Percentiles rank a stretch among this genome's conserved stretches.
phyloP scores from a whole-genome alignment of 2,113 vertebrate species.

The Anser cygnoides region DNA sequence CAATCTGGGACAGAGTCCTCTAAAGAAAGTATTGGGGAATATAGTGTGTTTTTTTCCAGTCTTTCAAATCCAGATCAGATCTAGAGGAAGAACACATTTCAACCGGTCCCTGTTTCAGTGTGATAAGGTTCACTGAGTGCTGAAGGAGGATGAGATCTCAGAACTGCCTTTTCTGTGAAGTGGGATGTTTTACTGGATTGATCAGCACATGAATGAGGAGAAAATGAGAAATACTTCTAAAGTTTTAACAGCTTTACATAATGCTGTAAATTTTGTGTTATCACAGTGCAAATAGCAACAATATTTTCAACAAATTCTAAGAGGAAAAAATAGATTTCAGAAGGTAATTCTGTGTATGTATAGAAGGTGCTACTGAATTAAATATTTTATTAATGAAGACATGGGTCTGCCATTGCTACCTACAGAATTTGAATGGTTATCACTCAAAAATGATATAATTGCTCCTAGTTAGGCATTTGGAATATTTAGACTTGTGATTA shows the following conservation, averaged over 20 bases:
- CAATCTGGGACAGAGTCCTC: not conserved
- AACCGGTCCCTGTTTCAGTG: not conserved
- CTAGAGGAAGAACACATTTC: not conserved
- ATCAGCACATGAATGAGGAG: not conserved
- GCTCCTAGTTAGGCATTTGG: not conserved
- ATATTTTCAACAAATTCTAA: not conserved
- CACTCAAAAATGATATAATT: not conserved
- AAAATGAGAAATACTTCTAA: not conserved
- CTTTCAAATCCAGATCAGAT: not conserved
- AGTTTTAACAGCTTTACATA: not conserved
- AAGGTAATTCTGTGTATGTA: not conserved
- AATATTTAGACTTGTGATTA: slow-evolving; percentile 1
- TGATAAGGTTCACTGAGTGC: not conserved
- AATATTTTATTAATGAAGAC: not conserved
- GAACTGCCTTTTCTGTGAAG: not conserved
- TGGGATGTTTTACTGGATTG: not conserved
- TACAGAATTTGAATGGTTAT: not conserved
- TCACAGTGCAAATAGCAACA: not conserved
- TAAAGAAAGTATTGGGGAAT: not conserved
- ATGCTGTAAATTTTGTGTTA: not conserved
- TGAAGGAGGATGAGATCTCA: not conserved
- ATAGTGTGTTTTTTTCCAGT: not conserved
- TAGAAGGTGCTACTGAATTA: not conserved
- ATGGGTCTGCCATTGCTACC: not conserved
- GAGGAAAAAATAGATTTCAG: not conserved